Evolutionary conservation across 2,888 invertebrate species (phyloP), one percentile per base, ranked within the genome.

Genomic region (Drosophila nigricruria): DNA sequence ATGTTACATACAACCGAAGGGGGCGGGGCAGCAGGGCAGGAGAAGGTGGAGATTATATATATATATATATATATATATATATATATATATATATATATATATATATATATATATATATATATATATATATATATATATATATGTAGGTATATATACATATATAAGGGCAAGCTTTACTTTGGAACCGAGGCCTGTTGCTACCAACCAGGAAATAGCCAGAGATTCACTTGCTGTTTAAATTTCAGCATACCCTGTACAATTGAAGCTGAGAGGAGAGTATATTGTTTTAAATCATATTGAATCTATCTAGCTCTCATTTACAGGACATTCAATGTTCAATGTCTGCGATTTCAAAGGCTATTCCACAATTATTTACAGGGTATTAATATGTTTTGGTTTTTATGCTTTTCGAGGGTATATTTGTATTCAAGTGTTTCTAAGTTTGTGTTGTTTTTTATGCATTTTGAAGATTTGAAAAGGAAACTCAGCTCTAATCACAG

Each of bases 101-200:
- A n/a, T n/a, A n/a, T n/a, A n/a, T n/a, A n/a, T n/a, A n/a, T n/a
- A n/a, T n/a, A n/a, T n/a, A n/a, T n/a, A n/a, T n/a, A n/a, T 14
- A 12, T 18, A 14, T 18, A 30, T 8, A 16, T 38, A 38, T n/a
- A 25, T 12, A 12, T 8, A 30, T 32, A 32, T 32, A 49, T 16
- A 23, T n/a, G n/a, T n/a, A n/a, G n/a, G n/a, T n/a, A n/a, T n/a
- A n/a, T n/a, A n/a, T n/a, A n/a, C n/a, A 32, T 18, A 12, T n/a
- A n/a, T 16, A 25, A 36, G 23, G 49, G 5, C 63, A 40, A 72
- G 66, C 61, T 77, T 75, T 67, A 63, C 73, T 77, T 63, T 70
- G 47, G 8, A 49, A 16, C 30, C 16, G 36, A 36, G 40, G 42
- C 53, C 53, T 69, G 79, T 74, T 74, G 74, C 70, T 38, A 61